These are phyloP conservation scores for Eilema sororculum DNA, from an alignment of 2,888 invertebrate species.

Conservation along the genomic window DNA sequence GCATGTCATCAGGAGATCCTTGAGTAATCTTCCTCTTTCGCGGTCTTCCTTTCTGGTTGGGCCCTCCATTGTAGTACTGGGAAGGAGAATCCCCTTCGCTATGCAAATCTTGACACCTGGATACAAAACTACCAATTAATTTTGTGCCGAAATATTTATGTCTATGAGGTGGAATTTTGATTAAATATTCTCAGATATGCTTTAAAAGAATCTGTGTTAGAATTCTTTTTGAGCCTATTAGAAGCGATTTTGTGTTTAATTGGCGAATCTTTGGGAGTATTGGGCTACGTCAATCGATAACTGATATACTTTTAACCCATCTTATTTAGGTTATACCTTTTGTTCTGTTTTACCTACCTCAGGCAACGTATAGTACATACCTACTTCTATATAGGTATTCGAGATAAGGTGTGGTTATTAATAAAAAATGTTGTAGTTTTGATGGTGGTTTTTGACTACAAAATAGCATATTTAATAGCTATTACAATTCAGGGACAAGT, in stretches of 20 bases:
- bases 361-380: too few relatives aligned
- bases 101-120: slow-evolving; percentile 78
- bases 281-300: slow-evolving; percentile 16
- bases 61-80: slow-evolving; percentile 88
- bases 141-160: slow-evolving; percentile 23
- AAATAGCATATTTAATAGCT: too few relatives aligned
- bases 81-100: slow-evolving; percentile 88
- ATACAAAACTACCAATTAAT: slow-evolving; percentile 22
- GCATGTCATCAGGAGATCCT: slow-evolving; percentile 88
- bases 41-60: slow-evolving; percentile 92
- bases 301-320: slow-evolving; percentile 1
- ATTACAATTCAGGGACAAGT: too few relatives aligned
- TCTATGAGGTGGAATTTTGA: slow-evolving; percentile 44
- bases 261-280: slow-evolving; percentile 41
- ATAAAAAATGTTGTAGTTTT: too few relatives aligned
- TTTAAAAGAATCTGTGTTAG: slow-evolving; percentile 26
- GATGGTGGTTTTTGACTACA: too few relatives aligned
- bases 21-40: slow-evolving; percentile 91
- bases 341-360: not conserved
- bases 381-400: too few relatives aligned
- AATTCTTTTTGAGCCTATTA: slow-evolving; percentile 41
- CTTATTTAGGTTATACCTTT: not conserved
- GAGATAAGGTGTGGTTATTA: too few relatives aligned
- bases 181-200: slow-evolving; percentile 46
- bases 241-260: slow-evolving; percentile 36